Evolutionary conservation across 2,797 vertebrate species (phyloP).

Genomic region (Phyllotis vaccarum): DNA sequence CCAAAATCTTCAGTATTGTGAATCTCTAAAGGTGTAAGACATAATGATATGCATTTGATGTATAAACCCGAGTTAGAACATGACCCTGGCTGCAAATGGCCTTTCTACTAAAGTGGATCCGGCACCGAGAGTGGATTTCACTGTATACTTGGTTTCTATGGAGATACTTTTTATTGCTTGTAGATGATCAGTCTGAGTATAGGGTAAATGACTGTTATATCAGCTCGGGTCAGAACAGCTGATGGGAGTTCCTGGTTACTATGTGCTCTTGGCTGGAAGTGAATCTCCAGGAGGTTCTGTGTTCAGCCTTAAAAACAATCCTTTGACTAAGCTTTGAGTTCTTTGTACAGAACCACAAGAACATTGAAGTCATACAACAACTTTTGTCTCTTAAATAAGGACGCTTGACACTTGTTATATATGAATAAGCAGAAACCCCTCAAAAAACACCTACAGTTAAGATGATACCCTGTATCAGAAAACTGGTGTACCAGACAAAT

Average conservation of each 20-base stretch:
- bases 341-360: background rate
- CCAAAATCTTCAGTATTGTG: conserved; percentile 49
- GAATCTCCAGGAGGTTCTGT: background rate
- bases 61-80: conserved; percentile 53
- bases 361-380: background rate
- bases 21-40: conserved; percentile 60
- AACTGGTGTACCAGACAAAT: background rate
- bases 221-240: background rate
- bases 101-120: conserved; percentile 56
- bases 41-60: background rate
- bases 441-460: background rate
- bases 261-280: background rate
- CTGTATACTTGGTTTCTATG: conserved; percentile 77
- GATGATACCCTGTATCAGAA: background rate
- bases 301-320: background rate
- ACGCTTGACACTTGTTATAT: background rate
- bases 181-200: conserved; percentile 16
- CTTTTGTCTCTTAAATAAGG: background rate
- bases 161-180: conserved; percentile 64
- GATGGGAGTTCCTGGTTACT: conserved; percentile 57
- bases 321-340: background rate
- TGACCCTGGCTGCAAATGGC: conserved; percentile 52
- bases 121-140: background rate
- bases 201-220: background rate
- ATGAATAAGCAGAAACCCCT: background rate